phyloP scores from a whole-genome alignment of 2,113 vertebrate species.

The Solea senegalensis region DNA sequence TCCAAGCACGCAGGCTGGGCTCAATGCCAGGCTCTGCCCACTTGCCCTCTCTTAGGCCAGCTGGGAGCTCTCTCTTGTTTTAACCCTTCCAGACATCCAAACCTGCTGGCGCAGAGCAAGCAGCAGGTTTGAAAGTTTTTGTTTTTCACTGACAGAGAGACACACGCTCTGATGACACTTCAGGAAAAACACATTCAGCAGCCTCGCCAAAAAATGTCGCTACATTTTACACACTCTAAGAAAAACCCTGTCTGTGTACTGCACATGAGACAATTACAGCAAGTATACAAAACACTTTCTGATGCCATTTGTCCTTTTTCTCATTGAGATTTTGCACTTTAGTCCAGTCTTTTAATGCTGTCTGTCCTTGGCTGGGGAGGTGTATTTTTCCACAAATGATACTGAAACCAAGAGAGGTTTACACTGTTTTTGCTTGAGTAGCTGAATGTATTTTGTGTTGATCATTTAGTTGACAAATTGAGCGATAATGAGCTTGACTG shows the following conservation, averaged over 20 bases:
- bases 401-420: neutral
- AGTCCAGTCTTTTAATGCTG: neutral
- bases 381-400: no score
- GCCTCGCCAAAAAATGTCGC: no score
- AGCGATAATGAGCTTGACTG: neutral
- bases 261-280: neutral
- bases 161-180: neutral
- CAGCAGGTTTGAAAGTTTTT: conserved; percentile 5
- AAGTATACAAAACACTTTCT: neutral
- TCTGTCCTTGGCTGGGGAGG: neutral
- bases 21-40: conserved; percentile 53
- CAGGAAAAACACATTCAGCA: neutral
- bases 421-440: neutral
- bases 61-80: conserved; percentile 50
- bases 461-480: neutral
- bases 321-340: neutral
- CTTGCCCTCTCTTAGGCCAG: conserved; percentile 55
- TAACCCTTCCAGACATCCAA: conserved; percentile 52
- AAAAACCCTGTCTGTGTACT: neutral
- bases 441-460: neutral
- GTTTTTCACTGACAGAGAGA: conserved; percentile 16
- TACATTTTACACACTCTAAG: no score
- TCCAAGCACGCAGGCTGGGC: conserved; percentile 41
- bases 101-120: conserved; percentile 1
- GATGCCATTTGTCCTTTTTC: neutral